Base-by-base conservation (phyloP, 2,888 invertebrate genomes). In the Magallana nippona region DNA sequence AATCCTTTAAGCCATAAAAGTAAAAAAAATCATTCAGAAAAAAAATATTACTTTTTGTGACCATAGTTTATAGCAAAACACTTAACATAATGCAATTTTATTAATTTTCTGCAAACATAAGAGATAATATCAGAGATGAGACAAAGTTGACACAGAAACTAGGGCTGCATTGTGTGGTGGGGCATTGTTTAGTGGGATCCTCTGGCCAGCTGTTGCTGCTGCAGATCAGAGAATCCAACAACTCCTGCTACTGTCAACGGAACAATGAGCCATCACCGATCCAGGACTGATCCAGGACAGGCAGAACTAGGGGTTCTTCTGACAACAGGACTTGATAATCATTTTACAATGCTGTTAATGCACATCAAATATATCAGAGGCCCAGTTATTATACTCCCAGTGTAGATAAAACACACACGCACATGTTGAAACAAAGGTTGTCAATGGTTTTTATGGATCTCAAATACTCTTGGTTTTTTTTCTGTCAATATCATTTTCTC, bases 321-420 rank as follows among this genome's bases (percentile, higher is more conserved):
- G 5, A 44, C 44, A 44, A 13, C 63, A 15, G n/a, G 58, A n/a
- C 8, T 60, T 60, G 58, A 71, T 19, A 71, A 71, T 27, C 71
- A 13, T 71, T 71, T 71, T 32, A 71, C 15, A 71, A 1, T 13
- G 27, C 32, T 71, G 27, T 71, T 15, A 71, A 71, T 15, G 22
- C 32, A 22, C 13, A 32, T 71, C 15, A 5, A 71, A 27, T 27
- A 27, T 32, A 19, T 60, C 60, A 71, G 10, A 15, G 71, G 32
- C 15, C 11, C 71, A 27, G 11, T 71, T 71, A 27, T 22, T 15
- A 27, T 71, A 32, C 71, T 13, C 32, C 32, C 32, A 15, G 19
- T 71, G 11, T 27, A 71, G 71, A 71, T 71, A 71, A 71, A 71
- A 71, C 71, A 71, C 15, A 19, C 60, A 71, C 71, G 32, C 71